These are phyloP conservation scores for Mormyrops attenuatus DNA, from an alignment of 2,797 vertebrate species.

Conservation along the genomic window DNA sequence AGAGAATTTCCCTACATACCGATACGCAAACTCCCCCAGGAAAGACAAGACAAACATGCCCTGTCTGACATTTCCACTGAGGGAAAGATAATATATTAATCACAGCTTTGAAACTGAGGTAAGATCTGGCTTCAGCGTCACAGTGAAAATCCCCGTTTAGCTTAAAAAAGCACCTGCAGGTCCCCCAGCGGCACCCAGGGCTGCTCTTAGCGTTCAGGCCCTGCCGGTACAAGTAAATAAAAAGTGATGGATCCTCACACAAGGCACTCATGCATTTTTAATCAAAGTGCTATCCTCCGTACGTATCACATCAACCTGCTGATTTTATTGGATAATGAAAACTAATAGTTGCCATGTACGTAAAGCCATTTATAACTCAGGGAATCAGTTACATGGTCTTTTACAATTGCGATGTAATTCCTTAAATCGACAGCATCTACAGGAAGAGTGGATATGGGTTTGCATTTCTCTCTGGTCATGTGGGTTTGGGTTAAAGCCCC, in stretches of 20 bases:
- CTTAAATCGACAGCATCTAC: background rate
- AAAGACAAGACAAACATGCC: slow-evolving; percentile 50
- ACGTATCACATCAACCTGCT: background rate
- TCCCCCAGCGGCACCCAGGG: background rate
- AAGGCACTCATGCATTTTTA: background rate
- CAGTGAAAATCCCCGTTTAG: background rate
- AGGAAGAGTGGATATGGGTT: background rate
- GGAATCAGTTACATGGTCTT: background rate
- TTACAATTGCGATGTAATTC: background rate
- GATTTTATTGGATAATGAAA: slow-evolving; percentile 2
- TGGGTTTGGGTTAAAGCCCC: background rate
- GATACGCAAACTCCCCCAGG: slow-evolving; percentile 45
- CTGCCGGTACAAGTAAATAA: background rate
- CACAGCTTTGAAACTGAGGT: slow-evolving; percentile 18
- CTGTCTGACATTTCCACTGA: slow-evolving; percentile 57
- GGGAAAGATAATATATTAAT: slow-evolving; percentile 51
- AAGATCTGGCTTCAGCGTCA: background rate
- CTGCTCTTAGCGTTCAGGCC: background rate
- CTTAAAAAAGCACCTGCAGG: background rate
- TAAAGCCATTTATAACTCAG: background rate
- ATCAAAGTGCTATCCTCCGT: background rate
- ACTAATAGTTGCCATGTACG: background rate
- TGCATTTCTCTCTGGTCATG: background rate
- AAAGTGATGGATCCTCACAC: background rate
- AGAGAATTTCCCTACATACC: slow-evolving; percentile 50